Conservation (phyloP, 2,113 vertebrate genomes). For the Nymphicus hollandicus region DNA sequence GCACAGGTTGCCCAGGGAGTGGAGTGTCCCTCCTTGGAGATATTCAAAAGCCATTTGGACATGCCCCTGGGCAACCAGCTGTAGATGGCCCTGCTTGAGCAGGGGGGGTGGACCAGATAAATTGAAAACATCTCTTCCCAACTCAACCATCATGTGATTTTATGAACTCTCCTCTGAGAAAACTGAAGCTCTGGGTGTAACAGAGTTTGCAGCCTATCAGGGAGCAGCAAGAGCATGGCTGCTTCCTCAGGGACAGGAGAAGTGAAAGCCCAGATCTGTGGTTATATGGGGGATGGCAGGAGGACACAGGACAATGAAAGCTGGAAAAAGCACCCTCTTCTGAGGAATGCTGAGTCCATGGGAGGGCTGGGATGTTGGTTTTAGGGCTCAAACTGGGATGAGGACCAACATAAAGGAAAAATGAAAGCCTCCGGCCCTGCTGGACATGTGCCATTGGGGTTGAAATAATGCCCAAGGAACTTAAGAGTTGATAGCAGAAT, state of each 20-base stretch:
- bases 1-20: neutral
- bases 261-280: neutral
- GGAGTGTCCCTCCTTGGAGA: neutral
- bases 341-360: neutral
- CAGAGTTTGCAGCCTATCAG: neutral
- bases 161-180: neutral
- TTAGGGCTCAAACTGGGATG: neutral
- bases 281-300: neutral
- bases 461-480: neutral
- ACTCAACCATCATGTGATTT: neutral
- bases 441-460: neutral
- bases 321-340: neutral
- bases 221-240: neutral
- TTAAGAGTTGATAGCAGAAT: neutral
- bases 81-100: neutral
- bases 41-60: neutral
- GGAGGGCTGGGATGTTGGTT: neutral
- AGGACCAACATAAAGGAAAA: neutral
- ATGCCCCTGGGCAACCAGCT: neutral
- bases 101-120: neutral
- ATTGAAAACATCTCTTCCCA: neutral
- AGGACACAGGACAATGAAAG: neutral
- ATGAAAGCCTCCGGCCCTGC: neutral
- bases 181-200: neutral
- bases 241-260: neutral